Evolutionary conservation across 2,888 invertebrate species (phyloP), one percentile per base, ranked within the genome.

Genomic region (Hirtodrosophila histrioides): DNA sequence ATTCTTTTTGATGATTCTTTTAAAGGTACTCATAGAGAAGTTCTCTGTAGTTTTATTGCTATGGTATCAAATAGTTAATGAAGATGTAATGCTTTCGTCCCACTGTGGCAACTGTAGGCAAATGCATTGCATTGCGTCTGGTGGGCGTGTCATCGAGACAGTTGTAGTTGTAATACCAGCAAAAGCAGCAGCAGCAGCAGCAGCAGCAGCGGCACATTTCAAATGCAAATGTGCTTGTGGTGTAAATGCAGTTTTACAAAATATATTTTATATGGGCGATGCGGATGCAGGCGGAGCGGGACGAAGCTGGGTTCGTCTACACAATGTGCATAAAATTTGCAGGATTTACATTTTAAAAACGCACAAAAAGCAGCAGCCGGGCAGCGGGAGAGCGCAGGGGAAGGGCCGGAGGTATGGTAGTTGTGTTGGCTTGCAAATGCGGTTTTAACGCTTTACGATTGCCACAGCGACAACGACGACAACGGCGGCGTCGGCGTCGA

Each of bases 191-290:
- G 46, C 63, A 58, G 46, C 54, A 60, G 33, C 43, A 43, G 40
- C 55, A 56, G 33, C 40, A 43, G 43, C 51, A 48, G 55, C 65
- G 67, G 46, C 60, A 65, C 86, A 85, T 86, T 85, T 75, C 72
- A 73, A 82, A 85, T 85, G 84, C 86, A 85, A 85, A 85, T 86
- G 86, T 84, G 79, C 84, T 85, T 86, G 84, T 81, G 86, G 84
- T 84, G 84, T 84, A 84, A 83, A 84, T 84, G 86, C 84, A 84
- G 86, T 86, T 84, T 84, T 78, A 79, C 86, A 86, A 86, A 84
- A 84, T 84, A 75, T 78, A 65, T 65, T 65, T 60, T 84, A 84
- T 81, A 81, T 77, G 83, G 73, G 75, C 72, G 72, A 69, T 56
- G 62, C 61, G 71, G 54, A 66, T 10, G 17, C 27, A 29, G 36